phyloP scores from a whole-genome alignment of 2,113 vertebrate species.

The Accipiter cooperii region DNA sequence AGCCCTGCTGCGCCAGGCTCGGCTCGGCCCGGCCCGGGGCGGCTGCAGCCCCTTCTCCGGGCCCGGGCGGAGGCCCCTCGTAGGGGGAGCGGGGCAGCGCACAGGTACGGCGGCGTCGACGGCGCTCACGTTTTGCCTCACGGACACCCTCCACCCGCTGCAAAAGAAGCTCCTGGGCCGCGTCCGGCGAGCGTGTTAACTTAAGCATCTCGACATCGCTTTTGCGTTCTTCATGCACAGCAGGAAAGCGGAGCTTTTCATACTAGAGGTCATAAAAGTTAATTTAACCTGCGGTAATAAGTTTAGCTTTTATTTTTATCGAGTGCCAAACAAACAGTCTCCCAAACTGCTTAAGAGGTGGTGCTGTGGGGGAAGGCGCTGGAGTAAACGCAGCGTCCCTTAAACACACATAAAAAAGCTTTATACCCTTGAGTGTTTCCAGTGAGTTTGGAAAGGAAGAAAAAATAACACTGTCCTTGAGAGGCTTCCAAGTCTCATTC shows the following conservation, averaged over 20 bases:
- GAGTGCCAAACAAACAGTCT: neutral
- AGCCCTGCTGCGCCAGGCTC: neutral
- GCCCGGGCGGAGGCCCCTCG: neutral
- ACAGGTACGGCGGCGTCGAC: rapidly evolving
- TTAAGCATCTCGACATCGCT: neutral
- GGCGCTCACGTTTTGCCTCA: rapidly evolving
- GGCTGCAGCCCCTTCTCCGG: neutral
- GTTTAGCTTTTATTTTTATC: neutral
- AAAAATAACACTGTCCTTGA: neutral
- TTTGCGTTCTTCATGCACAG: rapidly evolving
- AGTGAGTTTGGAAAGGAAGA: neutral
- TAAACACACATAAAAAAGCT: neutral
- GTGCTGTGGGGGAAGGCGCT: neutral
- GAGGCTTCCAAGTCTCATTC: neutral
- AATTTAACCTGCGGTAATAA: neutral
- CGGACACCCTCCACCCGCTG: neutral
- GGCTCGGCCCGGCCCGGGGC: neutral
- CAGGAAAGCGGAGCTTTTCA: neutral
- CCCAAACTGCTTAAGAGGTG: neutral
- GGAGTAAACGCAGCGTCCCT: neutral
- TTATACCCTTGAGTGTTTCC: neutral
- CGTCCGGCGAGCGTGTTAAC: rapidly evolving
- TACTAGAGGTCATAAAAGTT: neutral
- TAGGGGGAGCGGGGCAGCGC: neutral
- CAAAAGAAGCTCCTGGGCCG: rapidly evolving